Evolutionary conservation across 1,140 invertebrate species (phyloP).

Genomic region (Rhagoletis pomonella): DNA sequence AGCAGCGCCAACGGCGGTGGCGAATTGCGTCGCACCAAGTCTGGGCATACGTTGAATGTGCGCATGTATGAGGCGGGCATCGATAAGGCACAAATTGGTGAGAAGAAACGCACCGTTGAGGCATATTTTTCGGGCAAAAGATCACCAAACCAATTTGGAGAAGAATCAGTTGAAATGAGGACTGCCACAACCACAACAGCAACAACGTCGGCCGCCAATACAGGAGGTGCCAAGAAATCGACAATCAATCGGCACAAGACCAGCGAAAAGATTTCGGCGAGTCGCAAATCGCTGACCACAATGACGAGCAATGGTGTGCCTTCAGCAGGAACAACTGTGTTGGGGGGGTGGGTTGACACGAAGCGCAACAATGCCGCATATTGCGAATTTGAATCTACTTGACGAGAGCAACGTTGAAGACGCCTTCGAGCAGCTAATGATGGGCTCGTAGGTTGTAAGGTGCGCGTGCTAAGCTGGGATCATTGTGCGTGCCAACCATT

Average conservation of each 20-base stretch:
- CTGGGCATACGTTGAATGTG: conserved; percentile 81
- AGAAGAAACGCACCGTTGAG: conserved; percentile 86
- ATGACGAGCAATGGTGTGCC: conserved; percentile 56
- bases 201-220: not conserved
- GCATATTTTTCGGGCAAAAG: conserved; percentile 82
- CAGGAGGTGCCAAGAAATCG: conserved; percentile 64
- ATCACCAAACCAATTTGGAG: conserved; percentile 65
- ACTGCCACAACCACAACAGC: conserved; percentile 46
- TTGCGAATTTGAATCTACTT: conserved; percentile 79
- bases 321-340: conserved; percentile 58
- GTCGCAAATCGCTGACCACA: conserved; percentile 70
- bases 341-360: conserved; percentile 75
- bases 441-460: conserved; percentile 70
- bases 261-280: conserved; percentile 75
- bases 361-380: conserved; percentile 85
- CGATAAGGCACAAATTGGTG: conserved; percentile 81
- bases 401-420: conserved; percentile 84
- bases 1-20: conserved; percentile 61
- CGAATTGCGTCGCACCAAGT: conserved; percentile 80
- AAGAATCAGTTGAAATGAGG: conserved; percentile 56
- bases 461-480: conserved; percentile 6
- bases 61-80: conserved; percentile 87
- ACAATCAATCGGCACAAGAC: conserved; percentile 75
- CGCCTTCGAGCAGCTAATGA: conserved; percentile 85
- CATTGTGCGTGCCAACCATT: conserved; percentile 50